Evolutionary conservation across 2,113 vertebrate species (phyloP).

Genomic region (Chunga burmeisteri): DNA sequence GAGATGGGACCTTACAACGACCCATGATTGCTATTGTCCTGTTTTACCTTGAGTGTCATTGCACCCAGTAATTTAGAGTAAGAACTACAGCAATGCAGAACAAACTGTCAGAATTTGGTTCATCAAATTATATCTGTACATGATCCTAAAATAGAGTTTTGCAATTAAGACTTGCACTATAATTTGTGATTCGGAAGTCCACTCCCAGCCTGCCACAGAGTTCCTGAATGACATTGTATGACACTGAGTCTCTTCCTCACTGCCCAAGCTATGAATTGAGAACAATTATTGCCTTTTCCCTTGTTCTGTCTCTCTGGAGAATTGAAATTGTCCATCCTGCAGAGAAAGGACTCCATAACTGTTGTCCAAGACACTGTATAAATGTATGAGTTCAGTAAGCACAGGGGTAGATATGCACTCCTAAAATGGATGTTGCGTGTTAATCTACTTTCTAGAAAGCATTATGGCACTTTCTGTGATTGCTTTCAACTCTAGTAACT

Average conservation of each 20-base stretch:
- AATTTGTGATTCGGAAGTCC: background rate
- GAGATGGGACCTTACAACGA: background rate
- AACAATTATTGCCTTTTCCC: background rate
- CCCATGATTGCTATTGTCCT: accelerated
- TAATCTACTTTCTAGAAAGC: background rate
- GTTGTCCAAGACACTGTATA: background rate
- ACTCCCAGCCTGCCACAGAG: background rate
- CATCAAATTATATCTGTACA: background rate
- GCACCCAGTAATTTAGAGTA: background rate
- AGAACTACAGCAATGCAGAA: background rate
- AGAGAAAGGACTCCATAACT: background rate
- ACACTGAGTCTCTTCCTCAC: background rate
- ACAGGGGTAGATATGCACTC: background rate
- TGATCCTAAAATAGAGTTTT: background rate
- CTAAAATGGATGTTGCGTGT: background rate
- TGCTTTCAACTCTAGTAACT: background rate
- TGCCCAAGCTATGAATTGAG: background rate
- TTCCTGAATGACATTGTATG: background rate
- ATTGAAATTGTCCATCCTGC: background rate
- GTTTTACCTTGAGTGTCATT: background rate
- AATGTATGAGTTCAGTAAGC: background rate
- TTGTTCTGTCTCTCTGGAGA: background rate
- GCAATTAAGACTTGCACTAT: background rate
- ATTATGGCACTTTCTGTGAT: background rate
- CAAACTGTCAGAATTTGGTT: background rate